phyloP scores from a whole-genome alignment of 2,797 vertebrate genomes.

The Bovichtus variegatus region DNA sequence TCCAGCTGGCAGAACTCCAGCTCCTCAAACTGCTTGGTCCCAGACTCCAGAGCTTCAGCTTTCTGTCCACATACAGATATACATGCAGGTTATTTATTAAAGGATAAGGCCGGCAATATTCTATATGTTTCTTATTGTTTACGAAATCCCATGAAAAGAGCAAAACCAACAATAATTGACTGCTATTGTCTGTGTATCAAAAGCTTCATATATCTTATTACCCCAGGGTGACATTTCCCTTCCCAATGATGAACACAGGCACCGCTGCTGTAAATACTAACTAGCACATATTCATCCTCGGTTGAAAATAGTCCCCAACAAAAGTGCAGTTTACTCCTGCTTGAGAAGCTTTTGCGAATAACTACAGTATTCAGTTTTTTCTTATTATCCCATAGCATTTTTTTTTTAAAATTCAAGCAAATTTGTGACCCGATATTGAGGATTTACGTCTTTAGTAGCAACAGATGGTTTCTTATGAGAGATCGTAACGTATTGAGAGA shows the following conservation, averaged over 20 bases:
- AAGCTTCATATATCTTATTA: not conserved
- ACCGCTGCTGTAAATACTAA: not conserved
- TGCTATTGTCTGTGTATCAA: not conserved
- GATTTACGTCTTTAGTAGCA: not conserved
- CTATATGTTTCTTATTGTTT: not conserved
- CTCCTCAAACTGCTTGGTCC: constrained; percentile 95
- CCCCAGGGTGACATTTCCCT: not conserved
- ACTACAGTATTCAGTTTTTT: no score
- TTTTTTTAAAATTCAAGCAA: no score
- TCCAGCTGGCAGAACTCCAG: constrained; percentile 98
- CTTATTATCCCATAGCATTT: not conserved
- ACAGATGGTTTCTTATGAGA: not conserved
- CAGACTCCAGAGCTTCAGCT: constrained; percentile 90
- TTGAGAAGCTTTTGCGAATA: not conserved
- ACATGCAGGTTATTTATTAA: constrained; percentile 23
- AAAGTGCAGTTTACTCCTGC: not conserved
- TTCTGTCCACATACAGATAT: constrained; percentile 80
- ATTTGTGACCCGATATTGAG: not conserved
- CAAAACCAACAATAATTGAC: constrained; percentile 1
- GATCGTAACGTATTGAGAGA: not conserved
- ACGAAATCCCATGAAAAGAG: constrained; percentile 29
- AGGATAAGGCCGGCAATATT: not conserved
- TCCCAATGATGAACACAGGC: not conserved
- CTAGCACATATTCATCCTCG: not conserved
- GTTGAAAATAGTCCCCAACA: not conserved